These are phyloP conservation scores for Pipistrellus pygmaeus DNA, from an alignment of 2,797 vertebrate genomes.

Conservation along the genomic window DNA sequence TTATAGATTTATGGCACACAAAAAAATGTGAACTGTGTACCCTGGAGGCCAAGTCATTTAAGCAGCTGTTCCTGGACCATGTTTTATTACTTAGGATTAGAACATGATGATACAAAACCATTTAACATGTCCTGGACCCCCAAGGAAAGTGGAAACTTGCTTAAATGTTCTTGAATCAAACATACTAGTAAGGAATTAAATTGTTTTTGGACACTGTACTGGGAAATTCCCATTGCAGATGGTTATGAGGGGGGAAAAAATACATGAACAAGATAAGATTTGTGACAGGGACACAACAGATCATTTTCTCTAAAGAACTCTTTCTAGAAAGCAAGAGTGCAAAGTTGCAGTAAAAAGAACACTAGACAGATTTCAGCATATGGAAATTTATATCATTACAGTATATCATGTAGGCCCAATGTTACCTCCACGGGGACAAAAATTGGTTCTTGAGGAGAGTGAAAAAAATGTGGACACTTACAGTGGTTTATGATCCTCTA, in stretches of 20 bases:
- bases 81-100: conserved; percentile 77
- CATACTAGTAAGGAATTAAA: conserved; percentile 55
- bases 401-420: background rate
- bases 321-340: conserved; percentile 1
- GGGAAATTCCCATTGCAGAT: conserved; percentile 20
- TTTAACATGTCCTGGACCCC: conserved; percentile 59
- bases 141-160: conserved; percentile 48
- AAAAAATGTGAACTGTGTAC: conserved; percentile 58
- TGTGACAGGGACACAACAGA: background rate
- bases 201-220: conserved; percentile 46
- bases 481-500: background rate
- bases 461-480: background rate
- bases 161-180: conserved; percentile 66
- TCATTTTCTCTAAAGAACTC: conserved; percentile 1
- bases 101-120: conserved; percentile 64
- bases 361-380: background rate
- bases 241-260: background rate
- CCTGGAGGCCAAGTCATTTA: conserved; percentile 63
- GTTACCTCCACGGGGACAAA: background rate
- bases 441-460: background rate
- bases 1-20: conserved; percentile 52
- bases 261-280: background rate
- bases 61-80: conserved; percentile 74
- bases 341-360: background rate
- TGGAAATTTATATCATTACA: background rate